Evolutionary conservation across 2,113 vertebrate species (phyloP), one percentile per base, ranked within the genome.

Genomic region (Marcusenius ussheri): DNA sequence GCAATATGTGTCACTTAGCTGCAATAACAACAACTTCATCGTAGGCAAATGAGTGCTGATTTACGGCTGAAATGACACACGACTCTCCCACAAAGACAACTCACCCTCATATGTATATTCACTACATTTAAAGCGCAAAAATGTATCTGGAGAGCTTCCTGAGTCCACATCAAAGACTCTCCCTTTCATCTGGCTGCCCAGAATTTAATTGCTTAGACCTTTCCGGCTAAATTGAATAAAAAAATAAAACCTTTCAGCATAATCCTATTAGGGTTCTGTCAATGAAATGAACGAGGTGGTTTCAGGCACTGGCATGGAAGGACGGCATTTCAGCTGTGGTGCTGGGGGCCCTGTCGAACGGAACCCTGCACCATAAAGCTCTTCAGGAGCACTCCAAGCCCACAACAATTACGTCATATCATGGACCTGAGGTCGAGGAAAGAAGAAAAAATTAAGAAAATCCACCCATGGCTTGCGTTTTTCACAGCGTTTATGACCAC

Each of bases 161-260:
- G 56, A 88, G 2, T 39, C 42, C 88, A 77, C 62, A 49, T 89
- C 39, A 31, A 47, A 49, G 19, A 47, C 47, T 6, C 27, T 51
- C 15, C 42, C 35, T 51, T 70, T 39, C 45, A 19, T 70, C 35
- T 39, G 47, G 31, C 66, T 9, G 31, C 66, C 50, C 15, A 24
- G 47, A 89, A 51, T 80, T 50, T 89, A 53, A 89, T 50, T 74
- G 85, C 85, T 87, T 53, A 53, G 49, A 83, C 46, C 35, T 31
- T 56, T 53, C 47, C 15, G 17, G 49, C 83, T 53, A 80, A 77
- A n/a, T 51, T 80, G 10, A 83, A 53, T 70, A 15, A 66, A 45
- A 51, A 45, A 87, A n/a, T 50, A 42, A 45, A 89, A 89, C 31
- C 49, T 77, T 90, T 80, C 21, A 53, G 85, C 46, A n/a, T 77